Conservation (phyloP, 2,888 invertebrate genomes). For the Anoplius nigerrimus region DNA sequence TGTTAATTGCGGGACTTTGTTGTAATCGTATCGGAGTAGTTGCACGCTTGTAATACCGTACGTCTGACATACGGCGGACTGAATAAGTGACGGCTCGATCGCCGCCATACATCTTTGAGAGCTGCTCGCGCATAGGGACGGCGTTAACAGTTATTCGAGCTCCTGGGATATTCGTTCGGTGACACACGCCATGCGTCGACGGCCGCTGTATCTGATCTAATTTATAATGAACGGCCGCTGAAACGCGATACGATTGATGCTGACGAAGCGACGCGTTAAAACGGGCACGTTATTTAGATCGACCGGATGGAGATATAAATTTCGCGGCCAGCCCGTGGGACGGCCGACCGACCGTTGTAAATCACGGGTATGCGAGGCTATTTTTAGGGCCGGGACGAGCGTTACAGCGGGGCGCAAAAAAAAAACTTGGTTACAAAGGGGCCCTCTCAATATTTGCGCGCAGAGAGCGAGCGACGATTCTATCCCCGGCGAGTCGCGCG, state of each 20-base stretch:
- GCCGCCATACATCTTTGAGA: slow-evolving; percentile 1
- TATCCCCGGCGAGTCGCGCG: neutral
- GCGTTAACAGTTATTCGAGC: slow-evolving; percentile 14
- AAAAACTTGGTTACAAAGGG: no score
- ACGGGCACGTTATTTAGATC: no score
- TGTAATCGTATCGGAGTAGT: no score
- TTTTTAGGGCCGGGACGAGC: no score
- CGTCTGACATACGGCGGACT: no score
- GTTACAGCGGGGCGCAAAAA: no score
- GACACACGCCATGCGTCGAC: slow-evolving; percentile 8
- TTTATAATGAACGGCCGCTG: slow-evolving; percentile 25
- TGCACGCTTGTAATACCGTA: no score
- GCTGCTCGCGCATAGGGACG: neutral
- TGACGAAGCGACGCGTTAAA: slow-evolving; percentile 3
- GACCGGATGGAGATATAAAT: no score
- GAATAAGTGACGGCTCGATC: no score
- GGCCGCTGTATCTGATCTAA: slow-evolving; percentile 8
- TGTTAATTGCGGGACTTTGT: no score
- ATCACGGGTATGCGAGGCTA: no score
- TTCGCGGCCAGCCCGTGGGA: neutral
- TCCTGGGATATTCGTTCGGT: slow-evolving; percentile 24
- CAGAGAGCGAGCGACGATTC: neutral
- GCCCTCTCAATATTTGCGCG: no score
- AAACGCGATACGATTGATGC: slow-evolving; percentile 21
- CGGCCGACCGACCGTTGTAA: neutral